These are phyloP conservation scores for Brachylomia viminalis DNA, from an alignment of 2,888 invertebrate species.

Conservation along the genomic window DNA sequence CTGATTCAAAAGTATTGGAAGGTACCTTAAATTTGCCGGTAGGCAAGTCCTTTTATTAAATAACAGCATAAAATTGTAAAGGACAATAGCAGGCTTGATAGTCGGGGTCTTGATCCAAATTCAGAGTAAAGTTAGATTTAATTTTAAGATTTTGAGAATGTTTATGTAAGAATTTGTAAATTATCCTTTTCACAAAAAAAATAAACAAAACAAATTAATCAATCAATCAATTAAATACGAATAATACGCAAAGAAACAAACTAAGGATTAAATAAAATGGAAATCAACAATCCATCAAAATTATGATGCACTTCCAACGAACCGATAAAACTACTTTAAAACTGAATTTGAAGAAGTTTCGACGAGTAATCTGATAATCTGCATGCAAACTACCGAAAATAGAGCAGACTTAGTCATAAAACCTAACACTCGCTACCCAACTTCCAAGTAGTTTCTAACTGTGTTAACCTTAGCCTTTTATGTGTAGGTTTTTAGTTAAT, in stretches of 20 bases:
- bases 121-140: not conserved
- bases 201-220: too few relatives aligned
- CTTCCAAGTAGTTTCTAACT: slow-evolving; percentile 25
- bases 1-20: slow-evolving; percentile 34
- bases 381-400: slow-evolving; percentile 47
- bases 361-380: slow-evolving; percentile 35
- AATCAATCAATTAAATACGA: not conserved
- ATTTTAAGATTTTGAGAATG: not conserved
- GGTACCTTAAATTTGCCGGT: slow-evolving; percentile 1
- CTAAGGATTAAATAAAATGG: not conserved
- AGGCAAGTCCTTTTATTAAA: not conserved
- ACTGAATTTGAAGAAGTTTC: slow-evolving; percentile 44
- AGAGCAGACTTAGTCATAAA: slow-evolving; percentile 34
- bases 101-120: not conserved
- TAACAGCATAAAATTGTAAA: slow-evolving; percentile 12
- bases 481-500: not conserved
- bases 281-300: slow-evolving; percentile 13
- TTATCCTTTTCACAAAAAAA: not conserved
- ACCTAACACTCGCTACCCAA: slow-evolving; percentile 28
- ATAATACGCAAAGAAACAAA: not conserved
- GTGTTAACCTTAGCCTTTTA: slow-evolving; percentile 8
- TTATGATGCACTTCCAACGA: slow-evolving; percentile 38
- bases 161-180: not conserved
- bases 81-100: not conserved
- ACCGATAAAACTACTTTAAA: slow-evolving; percentile 37